Conservation (phyloP, 2,797 vertebrate genomes). For the Ctenopoma multispine region DNA sequence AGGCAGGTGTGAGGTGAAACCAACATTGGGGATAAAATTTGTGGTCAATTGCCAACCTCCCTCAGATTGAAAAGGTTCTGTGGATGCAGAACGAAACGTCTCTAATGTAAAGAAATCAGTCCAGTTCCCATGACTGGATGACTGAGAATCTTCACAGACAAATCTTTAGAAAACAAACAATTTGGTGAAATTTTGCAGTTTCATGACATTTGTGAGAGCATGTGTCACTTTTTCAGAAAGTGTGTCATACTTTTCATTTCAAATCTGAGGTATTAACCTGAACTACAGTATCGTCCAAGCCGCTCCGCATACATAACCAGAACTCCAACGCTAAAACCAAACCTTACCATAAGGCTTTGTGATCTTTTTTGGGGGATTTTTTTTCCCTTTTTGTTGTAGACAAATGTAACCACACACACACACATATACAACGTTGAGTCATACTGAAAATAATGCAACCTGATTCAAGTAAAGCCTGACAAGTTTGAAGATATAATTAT, state of each 20-base stretch:
- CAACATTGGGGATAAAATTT: no score
- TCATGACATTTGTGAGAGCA: slow-evolving; percentile 47
- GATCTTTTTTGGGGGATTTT: slow-evolving; percentile 52
- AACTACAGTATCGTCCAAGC: slow-evolving; percentile 8
- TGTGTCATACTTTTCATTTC: neutral
- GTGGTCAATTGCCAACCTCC: no score
- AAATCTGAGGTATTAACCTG: slow-evolving; percentile 24
- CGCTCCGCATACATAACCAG: slow-evolving; percentile 48
- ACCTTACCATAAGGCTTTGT: slow-evolving; percentile 42
- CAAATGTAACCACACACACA: slow-evolving; percentile 20
- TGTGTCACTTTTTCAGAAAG: slow-evolving; percentile 31
- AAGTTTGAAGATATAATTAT: slow-evolving; percentile 43
- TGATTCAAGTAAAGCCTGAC: slow-evolving; percentile 49
- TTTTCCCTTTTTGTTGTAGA: slow-evolving; percentile 37
- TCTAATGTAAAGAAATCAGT: no score
- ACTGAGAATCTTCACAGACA: no score
- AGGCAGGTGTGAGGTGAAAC: no score
- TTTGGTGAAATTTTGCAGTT: slow-evolving; percentile 18
- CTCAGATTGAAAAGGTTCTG: no score
- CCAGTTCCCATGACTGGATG: no score
- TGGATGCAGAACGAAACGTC: no score
- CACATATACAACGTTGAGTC: slow-evolving; percentile 46
- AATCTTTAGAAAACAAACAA: slow-evolving; percentile 11
- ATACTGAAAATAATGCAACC: slow-evolving; percentile 41
- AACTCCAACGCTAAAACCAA: slow-evolving; percentile 54